These are phyloP conservation scores for Gymnoscelis rufifasciata DNA, from an alignment of 2,888 invertebrate species.

Conservation along the genomic window DNA sequence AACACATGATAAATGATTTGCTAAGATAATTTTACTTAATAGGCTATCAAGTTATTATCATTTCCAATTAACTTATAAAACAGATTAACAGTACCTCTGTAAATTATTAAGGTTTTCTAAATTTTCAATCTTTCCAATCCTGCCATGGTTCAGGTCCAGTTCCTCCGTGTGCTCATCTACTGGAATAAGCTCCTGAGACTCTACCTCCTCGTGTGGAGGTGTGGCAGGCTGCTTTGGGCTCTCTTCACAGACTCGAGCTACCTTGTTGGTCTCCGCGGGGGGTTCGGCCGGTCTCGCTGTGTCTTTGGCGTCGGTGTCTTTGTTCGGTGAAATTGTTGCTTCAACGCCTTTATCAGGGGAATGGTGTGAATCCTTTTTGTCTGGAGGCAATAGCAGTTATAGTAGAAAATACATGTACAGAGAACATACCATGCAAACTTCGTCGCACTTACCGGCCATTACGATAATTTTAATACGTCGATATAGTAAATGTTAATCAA, in stretches of 20 bases:
- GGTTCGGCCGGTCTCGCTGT: conserved; percentile 28
- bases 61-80: too few species aligned
- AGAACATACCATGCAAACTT: too few species aligned
- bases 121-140: conserved; percentile 90
- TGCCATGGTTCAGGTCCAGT: conserved; percentile 94
- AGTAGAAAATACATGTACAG: too few species aligned
- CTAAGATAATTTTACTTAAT: too few species aligned
- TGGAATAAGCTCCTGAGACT: conserved; percentile 80
- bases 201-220: conserved; percentile 51
- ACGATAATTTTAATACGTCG: too few species aligned
- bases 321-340: not conserved
- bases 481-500: too few species aligned
- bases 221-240: conserved; percentile 50
- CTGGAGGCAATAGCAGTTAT: too few species aligned
- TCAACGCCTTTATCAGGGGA: too few species aligned
- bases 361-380: too few species aligned
- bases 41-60: too few species aligned
- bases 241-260: conserved; percentile 24
- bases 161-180: conserved; percentile 83
- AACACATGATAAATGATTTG: too few species aligned
- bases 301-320: conserved; percentile 39
- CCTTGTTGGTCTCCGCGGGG: not conserved
- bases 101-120: conserved; percentile 87
- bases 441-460: conserved; percentile 35
- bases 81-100: conserved; percentile 83